These are phyloP conservation scores for Sceliomorpha sp. DNA, from an alignment of 2,888 invertebrate species.

Conservation along the genomic window DNA sequence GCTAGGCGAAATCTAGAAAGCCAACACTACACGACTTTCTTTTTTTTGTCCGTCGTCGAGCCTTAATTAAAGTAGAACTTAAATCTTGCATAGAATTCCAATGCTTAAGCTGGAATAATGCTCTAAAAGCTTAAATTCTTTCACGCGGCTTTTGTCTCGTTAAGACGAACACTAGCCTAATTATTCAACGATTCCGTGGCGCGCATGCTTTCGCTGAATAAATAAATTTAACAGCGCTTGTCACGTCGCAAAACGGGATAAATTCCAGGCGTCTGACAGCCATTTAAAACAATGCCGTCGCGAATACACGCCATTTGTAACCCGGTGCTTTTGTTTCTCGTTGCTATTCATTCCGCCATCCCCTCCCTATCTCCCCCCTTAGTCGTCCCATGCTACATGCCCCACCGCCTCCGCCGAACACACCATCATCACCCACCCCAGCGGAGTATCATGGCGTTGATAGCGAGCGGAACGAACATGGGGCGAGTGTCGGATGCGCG, in stretches of 20 bases:
- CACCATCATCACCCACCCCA: constrained; percentile 40
- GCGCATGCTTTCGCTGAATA: constrained; percentile 62
- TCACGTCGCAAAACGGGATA: constrained; percentile 79
- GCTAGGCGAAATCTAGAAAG: too few relatives aligned
- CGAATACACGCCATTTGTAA: constrained; percentile 79
- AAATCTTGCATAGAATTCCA: constrained; percentile 17
- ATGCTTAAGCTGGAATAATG: constrained; percentile 24
- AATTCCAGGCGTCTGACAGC: constrained; percentile 78
- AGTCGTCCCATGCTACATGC: constrained; percentile 48
- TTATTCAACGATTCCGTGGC: constrained; percentile 47
- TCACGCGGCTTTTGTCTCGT: constrained; percentile 36
- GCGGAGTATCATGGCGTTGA: constrained; percentile 55
- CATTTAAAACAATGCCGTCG: constrained; percentile 80
- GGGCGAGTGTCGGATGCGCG: constrained; percentile 58
- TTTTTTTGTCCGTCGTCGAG: too few relatives aligned
- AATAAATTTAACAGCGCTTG: constrained; percentile 78
- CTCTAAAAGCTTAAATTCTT: constrained; percentile 37
- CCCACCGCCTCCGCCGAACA: constrained; percentile 57
- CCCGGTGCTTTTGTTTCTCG: constrained; percentile 77
- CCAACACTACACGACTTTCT: too few relatives aligned
- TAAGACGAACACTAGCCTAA: constrained; percentile 48
- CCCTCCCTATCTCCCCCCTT: constrained; percentile 43
- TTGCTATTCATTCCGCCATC: constrained; percentile 75
- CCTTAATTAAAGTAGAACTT: constrained; percentile 32
- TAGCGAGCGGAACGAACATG: constrained; percentile 52